Conservation (phyloP, 2,888 invertebrate genomes). For the Dromius quadrimaculatus region DNA sequence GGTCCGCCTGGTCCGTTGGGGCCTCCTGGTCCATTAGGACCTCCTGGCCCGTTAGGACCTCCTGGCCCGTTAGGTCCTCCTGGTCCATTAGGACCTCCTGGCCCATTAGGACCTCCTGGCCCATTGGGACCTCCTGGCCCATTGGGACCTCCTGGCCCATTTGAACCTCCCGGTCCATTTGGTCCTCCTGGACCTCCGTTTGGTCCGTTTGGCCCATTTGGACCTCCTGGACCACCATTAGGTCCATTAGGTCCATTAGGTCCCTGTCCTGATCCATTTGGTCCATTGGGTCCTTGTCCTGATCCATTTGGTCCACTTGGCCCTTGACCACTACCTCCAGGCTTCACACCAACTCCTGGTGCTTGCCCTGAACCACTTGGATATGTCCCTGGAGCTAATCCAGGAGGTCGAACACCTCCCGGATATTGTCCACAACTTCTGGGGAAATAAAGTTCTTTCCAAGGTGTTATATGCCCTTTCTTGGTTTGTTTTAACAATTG, state of each 20-base stretch:
- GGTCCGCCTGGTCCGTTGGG: conserved; percentile 58
- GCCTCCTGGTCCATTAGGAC: conserved; percentile 57
- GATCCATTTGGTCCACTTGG: conserved; percentile 53
- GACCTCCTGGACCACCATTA: conserved; percentile 57
- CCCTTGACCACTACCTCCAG: conserved; percentile 34
- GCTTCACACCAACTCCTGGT: conserved; percentile 23
- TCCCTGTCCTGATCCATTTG: conserved; percentile 66
- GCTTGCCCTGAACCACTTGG: conserved; percentile 42
- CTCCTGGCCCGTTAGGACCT: conserved; percentile 58
- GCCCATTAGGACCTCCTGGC: conserved; percentile 70
- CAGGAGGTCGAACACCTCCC: conserved; percentile 43
- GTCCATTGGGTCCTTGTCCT: conserved; percentile 55
- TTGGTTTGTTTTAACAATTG: conserved; percentile 57
- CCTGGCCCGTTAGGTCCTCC: conserved; percentile 56
- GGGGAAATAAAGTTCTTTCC: conserved; percentile 80
- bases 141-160: conserved; percentile 57
- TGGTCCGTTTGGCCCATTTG: conserved; percentile 56
- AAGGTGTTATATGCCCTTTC: conserved; percentile 72
- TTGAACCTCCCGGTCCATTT: conserved; percentile 56
- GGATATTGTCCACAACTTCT: conserved; percentile 74
- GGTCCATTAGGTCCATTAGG: conserved; percentile 62
- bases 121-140: conserved; percentile 67
- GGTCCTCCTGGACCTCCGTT: conserved; percentile 53
- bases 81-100: conserved; percentile 60
- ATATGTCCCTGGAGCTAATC: conserved; percentile 45